A percentile compares a stretch with the other conserved stretches of the same genome.
Conservation (phyloP, 2,888 invertebrate species). For the Neoscelio sp. region DNA sequence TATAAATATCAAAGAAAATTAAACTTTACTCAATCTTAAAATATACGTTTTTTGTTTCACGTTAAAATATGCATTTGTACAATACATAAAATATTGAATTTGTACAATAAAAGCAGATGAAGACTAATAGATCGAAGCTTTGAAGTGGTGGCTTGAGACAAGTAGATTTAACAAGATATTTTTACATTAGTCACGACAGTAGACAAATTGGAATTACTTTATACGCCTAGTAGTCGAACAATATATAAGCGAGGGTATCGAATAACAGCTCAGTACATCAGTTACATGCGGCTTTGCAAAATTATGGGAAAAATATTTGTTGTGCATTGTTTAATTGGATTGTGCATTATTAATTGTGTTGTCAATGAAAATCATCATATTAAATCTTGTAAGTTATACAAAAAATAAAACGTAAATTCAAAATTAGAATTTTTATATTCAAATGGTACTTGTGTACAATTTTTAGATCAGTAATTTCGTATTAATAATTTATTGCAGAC, state of each 20-base stretch:
- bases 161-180: constrained; percentile 43
- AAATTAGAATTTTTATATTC: neutral
- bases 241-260: constrained; percentile 31
- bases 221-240: constrained; percentile 3
- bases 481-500: constrained; percentile 25
- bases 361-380: neutral
- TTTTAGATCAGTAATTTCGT: too few species aligned
- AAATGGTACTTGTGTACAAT: neutral
- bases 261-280: constrained; percentile 25
- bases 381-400: too few species aligned
- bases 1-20: too few species aligned
- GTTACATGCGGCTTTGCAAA: constrained; percentile 3
- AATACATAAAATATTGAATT: too few species aligned
- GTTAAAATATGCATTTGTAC: too few species aligned
- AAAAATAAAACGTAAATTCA: neutral
- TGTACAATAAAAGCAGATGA: constrained; percentile 45
- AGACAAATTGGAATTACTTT: constrained; percentile 42
- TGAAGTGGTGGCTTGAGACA: constrained; percentile 30
- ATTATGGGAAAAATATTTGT: constrained; percentile 27
- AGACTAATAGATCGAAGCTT: constrained; percentile 48
- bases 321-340: neutral
- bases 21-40: too few species aligned
- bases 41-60: too few species aligned
- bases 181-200: constrained; percentile 46
- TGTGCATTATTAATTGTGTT: neutral